phyloP scores from a whole-genome alignment of 2,797 vertebrate species.

The Heliangelus exortis region DNA sequence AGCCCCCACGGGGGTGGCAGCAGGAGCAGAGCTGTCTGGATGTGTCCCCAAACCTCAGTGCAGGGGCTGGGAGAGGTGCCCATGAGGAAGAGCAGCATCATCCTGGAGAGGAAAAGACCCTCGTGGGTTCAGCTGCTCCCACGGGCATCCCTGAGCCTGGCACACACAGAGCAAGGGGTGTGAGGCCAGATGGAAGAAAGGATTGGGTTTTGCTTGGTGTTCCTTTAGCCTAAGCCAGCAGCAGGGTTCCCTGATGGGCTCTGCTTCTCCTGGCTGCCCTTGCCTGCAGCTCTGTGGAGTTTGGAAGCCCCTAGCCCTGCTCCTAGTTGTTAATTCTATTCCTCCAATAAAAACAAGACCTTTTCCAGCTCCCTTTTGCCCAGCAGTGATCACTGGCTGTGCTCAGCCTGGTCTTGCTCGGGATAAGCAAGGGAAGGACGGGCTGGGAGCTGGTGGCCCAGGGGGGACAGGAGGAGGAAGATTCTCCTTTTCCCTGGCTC shows the following conservation, averaged over 20 bases:
- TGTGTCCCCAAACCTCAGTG: not conserved
- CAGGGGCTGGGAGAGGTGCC: not conserved
- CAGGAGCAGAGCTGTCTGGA: accelerated
- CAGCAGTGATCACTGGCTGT: accelerated
- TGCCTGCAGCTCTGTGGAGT: not conserved
- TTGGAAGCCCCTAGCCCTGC: not conserved
- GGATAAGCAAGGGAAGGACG: not conserved
- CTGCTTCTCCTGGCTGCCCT: not conserved
- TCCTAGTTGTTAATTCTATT: not conserved
- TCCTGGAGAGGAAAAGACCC: not conserved
- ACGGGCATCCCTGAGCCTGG: not conserved
- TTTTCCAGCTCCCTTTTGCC: not conserved
- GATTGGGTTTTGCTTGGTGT: not conserved
- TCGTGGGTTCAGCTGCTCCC: not conserved
- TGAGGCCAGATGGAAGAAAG: not conserved
- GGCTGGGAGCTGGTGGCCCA: not conserved
- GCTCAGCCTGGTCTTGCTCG: not conserved
- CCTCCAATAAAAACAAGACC: not conserved
- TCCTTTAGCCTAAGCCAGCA: not conserved
- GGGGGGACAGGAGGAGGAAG: not conserved
- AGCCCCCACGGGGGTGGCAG: not conserved
- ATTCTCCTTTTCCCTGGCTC: not conserved
- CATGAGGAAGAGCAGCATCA: not conserved
- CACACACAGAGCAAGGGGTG: not conserved
- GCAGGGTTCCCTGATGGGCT: not conserved